A percentile compares a stretch with the other conserved stretches of the same genome.
phyloP scores from a whole-genome alignment of 2,888 invertebrate species.

The Xanthia togata region DNA sequence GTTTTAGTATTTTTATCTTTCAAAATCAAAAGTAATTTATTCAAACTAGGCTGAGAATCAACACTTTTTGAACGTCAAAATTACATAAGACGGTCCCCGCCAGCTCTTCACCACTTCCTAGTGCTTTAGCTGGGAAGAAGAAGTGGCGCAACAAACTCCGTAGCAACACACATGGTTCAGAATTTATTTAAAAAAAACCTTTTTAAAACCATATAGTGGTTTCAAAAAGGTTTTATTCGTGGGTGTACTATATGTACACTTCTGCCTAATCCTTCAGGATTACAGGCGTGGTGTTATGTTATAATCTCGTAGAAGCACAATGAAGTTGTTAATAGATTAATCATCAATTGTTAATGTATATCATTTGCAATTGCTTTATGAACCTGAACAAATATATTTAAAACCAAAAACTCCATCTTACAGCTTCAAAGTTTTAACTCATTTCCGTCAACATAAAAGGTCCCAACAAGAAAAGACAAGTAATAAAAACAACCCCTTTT shows the following conservation, averaged over 20 bases:
- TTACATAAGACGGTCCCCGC: neutral
- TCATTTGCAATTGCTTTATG: neutral
- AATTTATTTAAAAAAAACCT: neutral
- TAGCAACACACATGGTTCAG: neutral
- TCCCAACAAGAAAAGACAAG: constrained; percentile 8
- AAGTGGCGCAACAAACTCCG: neutral
- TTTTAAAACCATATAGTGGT: neutral
- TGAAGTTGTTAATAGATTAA: neutral
- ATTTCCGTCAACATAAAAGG: constrained; percentile 18
- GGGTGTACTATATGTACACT: too few relatives aligned
- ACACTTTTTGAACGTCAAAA: neutral
- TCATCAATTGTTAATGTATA: neutral
- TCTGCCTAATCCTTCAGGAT: too few relatives aligned
- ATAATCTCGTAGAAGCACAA: neutral
- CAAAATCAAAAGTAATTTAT: neutral
- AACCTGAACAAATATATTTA: constrained; percentile 8
- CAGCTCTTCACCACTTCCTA: neutral
- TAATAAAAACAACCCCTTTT: constrained; percentile 31
- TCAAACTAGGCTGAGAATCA: neutral
- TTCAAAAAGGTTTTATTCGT: too few relatives aligned
- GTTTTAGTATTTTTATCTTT: neutral
- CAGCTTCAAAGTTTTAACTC: constrained; percentile 25
- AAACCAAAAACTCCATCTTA: neutral
- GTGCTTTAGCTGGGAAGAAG: neutral
- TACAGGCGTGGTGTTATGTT: too few relatives aligned